phyloP scores from a whole-genome alignment of 2,113 vertebrate genomes.

The Ia io region DNA sequence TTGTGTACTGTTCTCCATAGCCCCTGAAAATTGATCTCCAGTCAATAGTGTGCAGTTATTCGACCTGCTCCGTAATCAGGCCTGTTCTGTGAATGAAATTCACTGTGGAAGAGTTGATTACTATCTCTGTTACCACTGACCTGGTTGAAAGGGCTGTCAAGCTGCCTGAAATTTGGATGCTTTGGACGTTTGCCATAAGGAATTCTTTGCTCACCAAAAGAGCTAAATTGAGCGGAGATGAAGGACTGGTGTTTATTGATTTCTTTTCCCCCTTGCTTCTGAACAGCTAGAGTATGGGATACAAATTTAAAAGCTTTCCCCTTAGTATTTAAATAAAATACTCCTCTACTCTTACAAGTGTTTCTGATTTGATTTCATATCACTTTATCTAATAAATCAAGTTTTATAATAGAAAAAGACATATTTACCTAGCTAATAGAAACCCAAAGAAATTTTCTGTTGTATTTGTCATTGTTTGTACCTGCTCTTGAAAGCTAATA shows the following conservation, averaged over 20 bases:
- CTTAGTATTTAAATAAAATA: not conserved
- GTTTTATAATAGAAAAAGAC: not conserved
- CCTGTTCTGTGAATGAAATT: conserved; percentile 65
- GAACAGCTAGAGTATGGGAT: not conserved
- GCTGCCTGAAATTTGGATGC: conserved; percentile 72
- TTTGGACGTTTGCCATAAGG: conserved; percentile 67
- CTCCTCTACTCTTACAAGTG: not conserved
- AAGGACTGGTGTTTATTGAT: conserved; percentile 73
- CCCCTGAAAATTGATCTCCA: conserved; percentile 78
- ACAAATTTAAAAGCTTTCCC: conserved; percentile 11
- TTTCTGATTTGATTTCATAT: not conserved
- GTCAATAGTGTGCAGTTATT: conserved; percentile 72
- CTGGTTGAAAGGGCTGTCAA: conserved; percentile 73
- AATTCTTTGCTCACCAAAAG: conserved; percentile 72
- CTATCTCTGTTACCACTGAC: conserved; percentile 66
- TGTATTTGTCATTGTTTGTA: not conserved
- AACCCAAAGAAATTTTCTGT: not conserved
- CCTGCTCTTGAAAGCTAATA: not conserved
- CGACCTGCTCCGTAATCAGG: conserved; percentile 48
- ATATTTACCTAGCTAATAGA: not conserved
- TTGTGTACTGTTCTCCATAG: conserved; percentile 62
- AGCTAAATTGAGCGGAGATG: conserved; percentile 74
- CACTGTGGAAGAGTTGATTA: conserved; percentile 69
- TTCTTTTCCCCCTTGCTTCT: not conserved
- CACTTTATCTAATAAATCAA: conserved; percentile 23